Percentiles rank a stretch among this genome's conserved stretches.
Evolutionary conservation across 2,113 vertebrate genomes (phyloP).

Genomic region (Emydocephalus ijimae): DNA sequence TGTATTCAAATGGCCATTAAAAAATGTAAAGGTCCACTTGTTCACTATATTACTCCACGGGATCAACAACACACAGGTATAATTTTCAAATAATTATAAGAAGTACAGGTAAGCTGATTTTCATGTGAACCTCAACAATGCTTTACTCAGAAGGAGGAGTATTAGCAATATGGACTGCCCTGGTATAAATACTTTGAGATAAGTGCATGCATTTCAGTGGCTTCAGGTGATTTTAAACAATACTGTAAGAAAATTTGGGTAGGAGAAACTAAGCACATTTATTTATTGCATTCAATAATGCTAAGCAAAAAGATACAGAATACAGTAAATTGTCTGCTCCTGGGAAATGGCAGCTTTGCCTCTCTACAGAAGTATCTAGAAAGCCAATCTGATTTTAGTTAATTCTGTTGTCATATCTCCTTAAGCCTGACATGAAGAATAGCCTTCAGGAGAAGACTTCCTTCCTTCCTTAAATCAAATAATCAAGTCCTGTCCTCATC

Average conservation of each 20-base stretch:
- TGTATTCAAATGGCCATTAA: background rate
- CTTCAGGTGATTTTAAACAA: background rate
- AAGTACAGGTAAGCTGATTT: background rate
- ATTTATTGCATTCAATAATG: background rate
- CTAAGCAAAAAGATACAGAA: background rate
- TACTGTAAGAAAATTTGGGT: background rate
- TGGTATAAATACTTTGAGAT: background rate
- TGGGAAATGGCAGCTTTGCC: background rate
- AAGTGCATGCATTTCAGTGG: background rate
- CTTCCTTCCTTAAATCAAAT: background rate
- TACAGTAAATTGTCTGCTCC: background rate
- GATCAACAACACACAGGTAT: background rate
- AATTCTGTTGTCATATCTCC: background rate
- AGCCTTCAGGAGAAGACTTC: background rate
- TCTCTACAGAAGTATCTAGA: background rate
- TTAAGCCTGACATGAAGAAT: background rate
- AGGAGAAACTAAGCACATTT: background rate
- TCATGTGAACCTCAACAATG: background rate
- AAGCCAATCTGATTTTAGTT: background rate
- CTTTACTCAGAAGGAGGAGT: background rate
- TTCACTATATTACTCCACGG: background rate
- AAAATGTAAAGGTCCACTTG: background rate
- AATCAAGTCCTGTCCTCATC: background rate
- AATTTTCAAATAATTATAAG: background rate
- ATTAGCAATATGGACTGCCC: background rate